Base-by-base conservation (phyloP, 2,113 vertebrate genomes). In the Zosterops borbonicus region DNA sequence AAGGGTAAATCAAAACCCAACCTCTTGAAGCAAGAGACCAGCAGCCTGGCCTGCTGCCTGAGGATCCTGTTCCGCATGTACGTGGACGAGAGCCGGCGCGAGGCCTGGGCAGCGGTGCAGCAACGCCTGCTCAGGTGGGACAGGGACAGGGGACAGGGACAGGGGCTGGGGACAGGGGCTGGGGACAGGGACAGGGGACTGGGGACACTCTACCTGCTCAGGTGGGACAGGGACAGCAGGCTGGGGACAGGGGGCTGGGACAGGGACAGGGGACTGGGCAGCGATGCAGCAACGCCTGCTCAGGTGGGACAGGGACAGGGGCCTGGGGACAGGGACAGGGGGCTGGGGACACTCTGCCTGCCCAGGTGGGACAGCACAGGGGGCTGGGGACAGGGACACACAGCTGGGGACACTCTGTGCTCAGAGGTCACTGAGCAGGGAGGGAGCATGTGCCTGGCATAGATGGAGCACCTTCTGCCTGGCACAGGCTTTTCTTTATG, bases 1-100 rank as follows among this genome's bases (percentile, higher is more conserved):
- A 99, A 99, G 96, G 99, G 99, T 67, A 99, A 99, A 92, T 99
- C 99, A n/a, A 99, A 99, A 90, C 99, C 99, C 69, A 99, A 99
- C 89, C 98, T 99, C 78, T 92, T 99, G 83, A 99, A 99, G 97
- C 99, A 99, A 98, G 99, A 99, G 97, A 99, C 99, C 83, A 99
- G 99, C 97, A 99, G 99, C 91, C 96, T 99, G 28, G 99, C 99
- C 63, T 99, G 99, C 97, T 99, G 99, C 96, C 96, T 99, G 96
- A 97, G 99, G 94, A 99, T 99, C 95, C 97, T 99, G 50, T 99
- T 99, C 92, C 98, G 98, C 84, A 99, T 99, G 99, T 99, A 99
- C 31, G 98, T 98, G 4, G 99, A 99, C 84, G 98, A 97, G 70
- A 97, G 97, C 89, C 98, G 99, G 63, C 98, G 94, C 59, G 97